Evolutionary conservation across 2,797 vertebrate species (phyloP).

Genomic region (Buceros bicornis): DNA sequence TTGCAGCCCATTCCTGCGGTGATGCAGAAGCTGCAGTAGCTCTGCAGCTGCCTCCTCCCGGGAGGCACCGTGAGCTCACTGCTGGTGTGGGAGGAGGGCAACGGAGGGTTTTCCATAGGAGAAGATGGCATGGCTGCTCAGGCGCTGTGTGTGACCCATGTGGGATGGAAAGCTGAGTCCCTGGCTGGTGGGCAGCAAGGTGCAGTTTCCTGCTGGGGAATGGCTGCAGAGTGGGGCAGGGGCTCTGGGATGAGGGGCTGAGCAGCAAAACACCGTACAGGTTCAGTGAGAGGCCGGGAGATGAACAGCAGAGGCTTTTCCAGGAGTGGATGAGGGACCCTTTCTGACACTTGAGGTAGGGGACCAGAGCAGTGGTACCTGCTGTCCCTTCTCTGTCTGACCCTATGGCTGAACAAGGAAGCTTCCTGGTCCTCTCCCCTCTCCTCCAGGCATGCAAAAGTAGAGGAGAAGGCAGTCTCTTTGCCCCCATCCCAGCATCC

Average conservation of each 20-base stretch:
- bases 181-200: background rate
- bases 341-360: background rate
- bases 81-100: background rate
- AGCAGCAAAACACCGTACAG: background rate
- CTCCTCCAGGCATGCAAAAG: background rate
- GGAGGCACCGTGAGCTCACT: background rate
- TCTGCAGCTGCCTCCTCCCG: background rate
- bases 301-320: background rate
- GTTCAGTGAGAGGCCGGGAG: fast-evolving
- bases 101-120: background rate
- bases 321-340: background rate
- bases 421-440: background rate
- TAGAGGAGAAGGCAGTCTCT: background rate
- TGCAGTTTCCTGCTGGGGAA: background rate
- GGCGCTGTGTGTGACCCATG: background rate
- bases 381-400: background rate
- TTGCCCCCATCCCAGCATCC: background rate
- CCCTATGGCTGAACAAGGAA: fast-evolving
- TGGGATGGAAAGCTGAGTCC: background rate
- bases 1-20: background rate
- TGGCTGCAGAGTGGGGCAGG: fast-evolving
- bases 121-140: background rate
- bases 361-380: background rate
- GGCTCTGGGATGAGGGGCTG: background rate
- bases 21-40: background rate